A percentile compares a stretch with the other conserved stretches of the same genome.
phyloP scores from a whole-genome alignment of 1,140 invertebrate genomes.

The Zelostemma sp. region DNA sequence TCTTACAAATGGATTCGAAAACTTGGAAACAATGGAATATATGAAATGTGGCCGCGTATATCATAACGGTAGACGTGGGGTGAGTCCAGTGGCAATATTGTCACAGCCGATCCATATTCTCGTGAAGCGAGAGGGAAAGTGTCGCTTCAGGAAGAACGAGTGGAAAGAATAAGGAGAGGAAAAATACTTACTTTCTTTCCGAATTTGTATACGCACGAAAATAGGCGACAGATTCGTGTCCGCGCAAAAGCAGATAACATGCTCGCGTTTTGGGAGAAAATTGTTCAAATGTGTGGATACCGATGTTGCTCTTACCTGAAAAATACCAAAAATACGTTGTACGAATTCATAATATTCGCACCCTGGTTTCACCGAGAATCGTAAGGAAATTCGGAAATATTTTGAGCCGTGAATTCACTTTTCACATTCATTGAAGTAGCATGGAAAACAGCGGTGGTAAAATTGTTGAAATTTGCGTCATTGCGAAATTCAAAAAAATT shows the following conservation, averaged over 20 bases:
- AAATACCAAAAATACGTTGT: background rate
- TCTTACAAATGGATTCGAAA: conserved; percentile 73
- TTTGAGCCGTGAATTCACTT: too few relatives aligned
- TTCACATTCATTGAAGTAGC: too few relatives aligned
- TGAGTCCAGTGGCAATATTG: conserved; percentile 67
- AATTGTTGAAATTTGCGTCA: too few relatives aligned
- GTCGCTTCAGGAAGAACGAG: conserved; percentile 2
- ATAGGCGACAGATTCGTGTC: conserved; percentile 22
- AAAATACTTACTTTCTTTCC: conserved; percentile 21
- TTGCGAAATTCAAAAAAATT: too few relatives aligned
- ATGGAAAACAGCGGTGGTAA: too few relatives aligned
- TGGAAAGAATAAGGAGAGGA: conserved; percentile 21
- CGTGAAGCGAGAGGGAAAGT: conserved; percentile 44
- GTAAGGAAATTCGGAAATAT: too few relatives aligned
- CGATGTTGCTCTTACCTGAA: too few relatives aligned
- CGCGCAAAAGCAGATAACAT: conserved; percentile 28
- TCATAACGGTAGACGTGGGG: conserved; percentile 60
- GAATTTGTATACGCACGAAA: conserved; percentile 22
- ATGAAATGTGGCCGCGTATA: conserved; percentile 69
- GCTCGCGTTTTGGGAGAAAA: background rate
- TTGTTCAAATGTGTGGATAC: background rate
- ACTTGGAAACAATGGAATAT: conserved; percentile 72
- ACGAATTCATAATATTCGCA: background rate
- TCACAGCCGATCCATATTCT: conserved; percentile 69
- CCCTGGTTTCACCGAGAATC: too few relatives aligned